phyloP scores from a whole-genome alignment of 2,888 invertebrate species.

The Entomobrya proxima region DNA sequence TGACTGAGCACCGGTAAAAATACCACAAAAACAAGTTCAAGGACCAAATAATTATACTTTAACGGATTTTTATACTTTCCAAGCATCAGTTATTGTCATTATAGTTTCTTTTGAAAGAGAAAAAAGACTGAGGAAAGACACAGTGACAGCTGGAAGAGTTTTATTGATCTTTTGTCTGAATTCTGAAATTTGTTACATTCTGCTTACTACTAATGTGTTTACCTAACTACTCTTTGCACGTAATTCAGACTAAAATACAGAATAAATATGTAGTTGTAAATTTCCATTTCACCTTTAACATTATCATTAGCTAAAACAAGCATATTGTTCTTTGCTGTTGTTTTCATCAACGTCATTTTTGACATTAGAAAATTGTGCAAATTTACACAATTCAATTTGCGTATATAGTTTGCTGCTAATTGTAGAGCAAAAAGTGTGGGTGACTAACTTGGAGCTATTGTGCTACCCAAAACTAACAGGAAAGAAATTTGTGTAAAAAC shows the following conservation, averaged over 20 bases:
- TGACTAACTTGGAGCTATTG: no score
- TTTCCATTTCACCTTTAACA: no score
- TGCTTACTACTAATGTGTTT: no score
- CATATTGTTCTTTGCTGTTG: background rate
- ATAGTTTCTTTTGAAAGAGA: background rate
- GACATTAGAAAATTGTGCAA: constrained; percentile 45
- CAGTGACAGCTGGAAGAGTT: no score
- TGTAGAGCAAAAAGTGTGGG: background rate
- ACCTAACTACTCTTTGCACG: no score
- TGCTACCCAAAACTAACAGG: no score
- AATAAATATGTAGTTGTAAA: no score
- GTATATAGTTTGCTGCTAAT: background rate
- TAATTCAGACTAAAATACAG: no score
- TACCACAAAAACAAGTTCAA: background rate
- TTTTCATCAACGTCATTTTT: background rate
- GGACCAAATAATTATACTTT: constrained; percentile 1
- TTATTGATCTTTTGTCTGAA: no score
- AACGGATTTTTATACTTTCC: background rate
- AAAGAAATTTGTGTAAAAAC: constrained; percentile 39
- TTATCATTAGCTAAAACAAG: constrained; percentile 13
- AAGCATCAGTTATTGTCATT: background rate
- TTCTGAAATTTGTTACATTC: no score
- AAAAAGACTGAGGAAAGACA: no score
- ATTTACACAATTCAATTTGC: constrained; percentile 49
- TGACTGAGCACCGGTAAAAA: background rate